These are phyloP conservation scores for Trochalopteron elliotii DNA, from an alignment of 2,113 vertebrate genomes.

Conservation along the genomic window DNA sequence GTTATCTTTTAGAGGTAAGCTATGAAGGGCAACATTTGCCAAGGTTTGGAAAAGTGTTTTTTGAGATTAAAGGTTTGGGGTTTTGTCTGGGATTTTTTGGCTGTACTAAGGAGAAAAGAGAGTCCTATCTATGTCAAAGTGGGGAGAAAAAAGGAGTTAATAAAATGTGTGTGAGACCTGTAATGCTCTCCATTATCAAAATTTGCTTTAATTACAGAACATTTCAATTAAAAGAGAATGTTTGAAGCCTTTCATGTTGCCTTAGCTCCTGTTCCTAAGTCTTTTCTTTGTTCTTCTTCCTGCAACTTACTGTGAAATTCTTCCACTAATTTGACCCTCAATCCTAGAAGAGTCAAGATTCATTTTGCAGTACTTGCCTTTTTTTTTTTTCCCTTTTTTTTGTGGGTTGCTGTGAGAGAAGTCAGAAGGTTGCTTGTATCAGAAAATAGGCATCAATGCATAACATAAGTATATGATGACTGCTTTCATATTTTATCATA, in stretches of 20 bases:
- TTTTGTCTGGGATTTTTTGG: not conserved
- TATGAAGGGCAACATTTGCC: not conserved
- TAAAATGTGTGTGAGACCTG: not conserved
- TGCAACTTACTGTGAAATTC: not conserved
- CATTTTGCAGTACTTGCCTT: not conserved
- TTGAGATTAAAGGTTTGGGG: not conserved
- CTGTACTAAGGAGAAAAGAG: not conserved
- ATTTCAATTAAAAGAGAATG: not conserved
- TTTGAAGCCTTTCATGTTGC: not conserved
- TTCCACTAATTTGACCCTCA: not conserved
- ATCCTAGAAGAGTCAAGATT: not conserved
- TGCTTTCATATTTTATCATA: not conserved
- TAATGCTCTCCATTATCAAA: not conserved
- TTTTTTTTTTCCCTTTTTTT: not conserved
- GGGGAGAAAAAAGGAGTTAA: not conserved
- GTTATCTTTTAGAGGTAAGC: not conserved
- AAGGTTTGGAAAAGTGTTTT: not conserved
- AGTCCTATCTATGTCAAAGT: not conserved
- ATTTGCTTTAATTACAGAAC: conserved; percentile 7
- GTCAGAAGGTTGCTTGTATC: not conserved
- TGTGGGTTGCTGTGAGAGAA: not conserved
- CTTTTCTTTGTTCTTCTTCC: not conserved
- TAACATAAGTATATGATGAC: not conserved
- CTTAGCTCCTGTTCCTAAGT: not conserved
- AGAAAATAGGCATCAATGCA: not conserved